Conservation (phyloP, 2,888 invertebrate genomes). For the Oligia strigilis region DNA sequence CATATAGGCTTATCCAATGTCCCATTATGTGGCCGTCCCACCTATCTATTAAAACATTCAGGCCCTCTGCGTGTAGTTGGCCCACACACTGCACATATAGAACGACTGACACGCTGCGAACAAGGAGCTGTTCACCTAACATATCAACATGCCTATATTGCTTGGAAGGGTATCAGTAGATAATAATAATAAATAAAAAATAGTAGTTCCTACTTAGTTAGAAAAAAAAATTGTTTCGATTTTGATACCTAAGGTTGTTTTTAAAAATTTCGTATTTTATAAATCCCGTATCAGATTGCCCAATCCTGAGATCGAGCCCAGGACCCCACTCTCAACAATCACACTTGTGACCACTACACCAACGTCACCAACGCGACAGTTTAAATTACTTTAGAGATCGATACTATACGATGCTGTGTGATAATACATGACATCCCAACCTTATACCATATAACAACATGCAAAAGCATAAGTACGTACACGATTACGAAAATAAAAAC, state of each 20-base stretch:
- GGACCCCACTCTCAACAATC: not conserved
- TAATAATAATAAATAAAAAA: too few relatives aligned
- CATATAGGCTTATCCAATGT: too few relatives aligned
- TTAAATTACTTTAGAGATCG: not conserved
- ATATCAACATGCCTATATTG: not conserved
- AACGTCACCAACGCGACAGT: not conserved
- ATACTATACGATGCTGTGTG: too few relatives aligned
- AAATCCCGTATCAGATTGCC: not conserved
- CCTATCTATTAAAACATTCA: too few relatives aligned
- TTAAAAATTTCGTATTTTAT: not conserved
- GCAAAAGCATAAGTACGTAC: not conserved
- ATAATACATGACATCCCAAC: too few relatives aligned
- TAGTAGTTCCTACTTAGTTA: too few relatives aligned
- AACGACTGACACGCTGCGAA: not conserved
- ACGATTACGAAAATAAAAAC: slow-evolving; percentile 7
- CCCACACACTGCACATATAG: too few relatives aligned
- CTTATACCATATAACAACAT: too few relatives aligned
- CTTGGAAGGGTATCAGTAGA: not conserved
- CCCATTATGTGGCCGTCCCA: too few relatives aligned
- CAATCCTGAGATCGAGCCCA: too few relatives aligned
- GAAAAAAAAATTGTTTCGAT: not conserved
- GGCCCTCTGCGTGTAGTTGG: too few relatives aligned
- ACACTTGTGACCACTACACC: not conserved
- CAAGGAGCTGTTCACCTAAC: not conserved
- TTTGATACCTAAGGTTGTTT: not conserved